phyloP scores from a whole-genome alignment of 2,797 vertebrate species.

The Chrysocyon brachyurus region DNA sequence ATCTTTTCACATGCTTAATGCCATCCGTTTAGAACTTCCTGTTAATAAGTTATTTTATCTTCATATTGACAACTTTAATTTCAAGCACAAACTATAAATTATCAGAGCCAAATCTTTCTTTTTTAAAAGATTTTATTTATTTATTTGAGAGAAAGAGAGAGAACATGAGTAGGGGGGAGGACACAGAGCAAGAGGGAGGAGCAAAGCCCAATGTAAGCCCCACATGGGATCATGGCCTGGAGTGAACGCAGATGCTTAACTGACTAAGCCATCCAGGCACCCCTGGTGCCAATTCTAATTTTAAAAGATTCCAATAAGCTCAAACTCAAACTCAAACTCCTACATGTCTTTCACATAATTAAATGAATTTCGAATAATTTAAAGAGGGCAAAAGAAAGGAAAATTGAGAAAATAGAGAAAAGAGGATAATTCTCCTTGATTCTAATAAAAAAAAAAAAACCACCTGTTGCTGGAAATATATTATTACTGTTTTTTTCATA shows the following conservation, averaged over 20 bases:
- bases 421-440: conserved; percentile 55
- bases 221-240: no score
- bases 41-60: conserved; percentile 2
- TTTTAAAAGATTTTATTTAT: conserved; percentile 27
- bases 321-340: neutral
- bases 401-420: conserved; percentile 68
- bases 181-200: no score
- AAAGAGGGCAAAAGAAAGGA: neutral
- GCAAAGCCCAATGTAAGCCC: no score
- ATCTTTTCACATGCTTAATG: conserved; percentile 50
- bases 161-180: no score
- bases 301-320: conserved; percentile 25
- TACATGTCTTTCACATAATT: neutral
- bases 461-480: neutral
- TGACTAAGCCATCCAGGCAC: no score
- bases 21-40: neutral
- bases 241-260: no score
- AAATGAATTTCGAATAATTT: conserved; percentile 22
- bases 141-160: no score
- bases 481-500: neutral
- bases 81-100: conserved; percentile 21
- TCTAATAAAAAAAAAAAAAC: neutral
- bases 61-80: conserved; percentile 12
- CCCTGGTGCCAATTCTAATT: neutral
- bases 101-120: conserved; percentile 9